Conservation (phyloP, 2,797 vertebrate species). For the Tapirus indicus region DNA sequence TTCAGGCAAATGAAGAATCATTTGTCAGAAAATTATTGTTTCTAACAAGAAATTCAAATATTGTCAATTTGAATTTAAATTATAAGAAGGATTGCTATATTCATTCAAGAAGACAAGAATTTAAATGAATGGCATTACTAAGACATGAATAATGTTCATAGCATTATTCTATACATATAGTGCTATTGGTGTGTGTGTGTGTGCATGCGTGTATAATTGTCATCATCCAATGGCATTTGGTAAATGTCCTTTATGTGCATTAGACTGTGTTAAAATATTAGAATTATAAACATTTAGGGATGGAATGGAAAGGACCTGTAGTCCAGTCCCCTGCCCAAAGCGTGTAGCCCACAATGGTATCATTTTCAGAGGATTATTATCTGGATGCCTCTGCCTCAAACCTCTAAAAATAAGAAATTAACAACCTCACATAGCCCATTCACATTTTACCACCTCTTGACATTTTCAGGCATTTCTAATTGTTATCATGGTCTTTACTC, state of each 20-base stretch:
- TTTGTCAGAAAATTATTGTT: constrained; percentile 69
- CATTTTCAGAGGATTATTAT: not conserved
- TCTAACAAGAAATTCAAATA: constrained; percentile 71
- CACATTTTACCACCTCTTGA: not conserved
- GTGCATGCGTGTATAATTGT: not conserved
- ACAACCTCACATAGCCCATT: not conserved
- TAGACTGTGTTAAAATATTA: not conserved
- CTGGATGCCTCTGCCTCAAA: not conserved
- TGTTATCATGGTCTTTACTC: not conserved
- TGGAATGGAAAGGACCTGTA: not conserved
- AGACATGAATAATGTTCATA: not conserved
- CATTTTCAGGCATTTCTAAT: constrained; percentile 3
- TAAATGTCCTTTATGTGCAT: constrained; percentile 22
- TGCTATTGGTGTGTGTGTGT: not conserved
- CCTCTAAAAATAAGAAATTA: not conserved
- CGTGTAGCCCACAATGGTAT: not conserved
- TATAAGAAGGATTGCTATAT: constrained; percentile 2
- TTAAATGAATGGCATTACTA: constrained; percentile 9
- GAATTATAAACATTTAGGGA: not conserved
- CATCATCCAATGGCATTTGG: not conserved
- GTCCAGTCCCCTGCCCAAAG: not conserved
- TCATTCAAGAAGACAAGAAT: not conserved
- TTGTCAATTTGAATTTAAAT: constrained; percentile 70
- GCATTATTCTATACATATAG: not conserved
- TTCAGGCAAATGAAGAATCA: constrained; percentile 60